Base-by-base conservation (phyloP, 2,113 vertebrate genomes). In the Oenanthe melanoleuca region DNA sequence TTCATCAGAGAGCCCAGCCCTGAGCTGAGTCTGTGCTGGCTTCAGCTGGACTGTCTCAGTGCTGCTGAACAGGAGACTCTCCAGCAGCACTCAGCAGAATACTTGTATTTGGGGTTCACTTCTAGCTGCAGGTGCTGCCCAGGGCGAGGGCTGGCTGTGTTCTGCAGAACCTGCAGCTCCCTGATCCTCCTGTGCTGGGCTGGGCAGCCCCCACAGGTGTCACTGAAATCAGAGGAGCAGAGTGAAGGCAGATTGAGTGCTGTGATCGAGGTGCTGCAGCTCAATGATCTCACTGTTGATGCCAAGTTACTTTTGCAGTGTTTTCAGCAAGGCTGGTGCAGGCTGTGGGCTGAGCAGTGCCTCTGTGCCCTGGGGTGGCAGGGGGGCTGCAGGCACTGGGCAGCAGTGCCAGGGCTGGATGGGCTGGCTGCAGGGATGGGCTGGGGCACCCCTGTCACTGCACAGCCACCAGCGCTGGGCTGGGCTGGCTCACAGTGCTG, bases 381-480 rank as follows among this genome's bases (percentile, higher is more conserved):
- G 0, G 1, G 38, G 55, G 66, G 34, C 60, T 34, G 55, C 6
- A 9, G 88, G 26, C 2, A 13, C 34, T 4, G 3, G 26, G 33
- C 38, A 23, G 33, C 9, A 11, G 73, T 37, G 47, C 57, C 52
- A 1, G 0, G 25, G 79, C 57, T 10, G 53, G 7, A 33, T 4
- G 24, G 15, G 61, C 38, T 45, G 44, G 44, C 85, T 23, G 88
- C 60, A 28, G 28, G 47, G 44, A n/a, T 1, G 69, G 44, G 42
- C 11, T 37, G 8, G 2, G 74, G 3, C 53, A 82, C 57, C 34
- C 8, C 34, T 37, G 34, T 37, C 34, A 37, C 34, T 37, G 34
- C 34, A 37, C 34, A 37, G 34, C 34, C 34, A 37, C 34, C 34
- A 37, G 34, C 8, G 34, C 34, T 37, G 34, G 7, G 34, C 34